Evolutionary conservation across 1,140 invertebrate genomes (phyloP), one percentile per base, ranked within the genome.

Genomic region (Drosophila lini): DNA sequence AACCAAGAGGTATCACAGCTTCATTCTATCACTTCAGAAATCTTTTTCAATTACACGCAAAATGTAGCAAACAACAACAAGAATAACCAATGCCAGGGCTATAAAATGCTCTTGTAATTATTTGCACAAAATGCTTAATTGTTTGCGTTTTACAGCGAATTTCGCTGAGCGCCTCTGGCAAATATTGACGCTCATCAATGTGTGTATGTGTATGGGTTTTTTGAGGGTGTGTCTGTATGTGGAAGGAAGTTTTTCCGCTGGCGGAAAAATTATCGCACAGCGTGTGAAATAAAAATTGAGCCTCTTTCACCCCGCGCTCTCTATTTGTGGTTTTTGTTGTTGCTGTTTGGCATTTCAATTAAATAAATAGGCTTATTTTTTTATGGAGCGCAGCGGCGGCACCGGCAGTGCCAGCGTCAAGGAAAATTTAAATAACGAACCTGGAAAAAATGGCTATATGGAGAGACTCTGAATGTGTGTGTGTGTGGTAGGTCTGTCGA

Each of bases 311-410:
- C 16, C 9, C 31, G 25, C 41, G 0, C 41, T 25, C 28, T 19
- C 31, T 45, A 19, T 44, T 53, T 38, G 47, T 62, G 50, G 31
- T 28, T 40, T 31, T 45, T 65, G 34, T 60, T 74, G 52, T 77
- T 80, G 78, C 73, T 78, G 74, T 78, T 78, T 73, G 69, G 73
- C 77, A 60, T 74, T 83, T 88, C 84, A 88, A 88, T 88, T 88
- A 88, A 88, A 80, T 88, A 89, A 88, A 88, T 88, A 88, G 84
- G 85, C 84, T 89, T 88, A 82, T 78, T 78, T 88, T 81, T 82
- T 81, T 83, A 71, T 71, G 68, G 42, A 45, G 42, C 53, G 48
- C 80, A 45, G 50, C 34, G 8, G 16, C 32, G 16, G 50, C 22
- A 22, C 22, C 25, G 40, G 40, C 13, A 15, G 4, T 11, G 44